A percentile compares a stretch with the other conserved stretches of the same genome.
Conservation (phyloP, 2,888 invertebrate genomes). For the Hofmannophila pseudospretella region DNA sequence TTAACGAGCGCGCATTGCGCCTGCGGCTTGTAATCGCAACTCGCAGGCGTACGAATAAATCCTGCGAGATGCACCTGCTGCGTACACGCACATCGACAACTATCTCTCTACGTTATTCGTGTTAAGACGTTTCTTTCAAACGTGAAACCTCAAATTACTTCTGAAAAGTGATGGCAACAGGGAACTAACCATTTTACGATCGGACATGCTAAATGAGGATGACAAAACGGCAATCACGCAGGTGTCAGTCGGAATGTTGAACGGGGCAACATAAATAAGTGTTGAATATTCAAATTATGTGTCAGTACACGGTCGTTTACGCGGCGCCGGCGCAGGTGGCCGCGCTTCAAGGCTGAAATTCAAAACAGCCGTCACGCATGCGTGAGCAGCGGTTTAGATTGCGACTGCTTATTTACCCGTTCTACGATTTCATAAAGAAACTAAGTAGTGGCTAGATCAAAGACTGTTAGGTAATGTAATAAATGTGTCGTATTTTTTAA, state of each 20-base stretch:
- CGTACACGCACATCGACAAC: slow-evolving; percentile 20
- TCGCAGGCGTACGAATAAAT: slow-evolving; percentile 61
- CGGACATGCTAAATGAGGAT: slow-evolving; percentile 28
- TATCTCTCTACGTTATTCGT: slow-evolving; percentile 2
- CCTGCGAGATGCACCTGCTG: slow-evolving; percentile 71
- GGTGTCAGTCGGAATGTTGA: slow-evolving; percentile 69
- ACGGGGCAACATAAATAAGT: slow-evolving; percentile 64
- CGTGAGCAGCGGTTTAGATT: slow-evolving; percentile 61
- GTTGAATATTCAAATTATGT: slow-evolving; percentile 76
- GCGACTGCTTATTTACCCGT: slow-evolving; percentile 44
- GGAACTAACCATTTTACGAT: slow-evolving; percentile 22
- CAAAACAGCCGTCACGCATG: slow-evolving; percentile 77
- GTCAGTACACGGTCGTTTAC: slow-evolving; percentile 76
- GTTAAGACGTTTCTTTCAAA: slow-evolving; percentile 3
- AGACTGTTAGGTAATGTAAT: neutral
- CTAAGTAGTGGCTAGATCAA: slow-evolving; percentile 10
- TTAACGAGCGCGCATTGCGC: slow-evolving; percentile 70
- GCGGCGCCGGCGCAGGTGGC: slow-evolving; percentile 81
- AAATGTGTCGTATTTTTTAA: neutral
- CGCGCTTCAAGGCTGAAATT: slow-evolving; percentile 78
- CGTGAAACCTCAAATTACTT: neutral
- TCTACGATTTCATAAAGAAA: slow-evolving; percentile 26
- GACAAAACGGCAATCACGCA: slow-evolving; percentile 59
- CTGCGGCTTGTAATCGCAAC: slow-evolving; percentile 52
- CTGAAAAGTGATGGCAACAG: slow-evolving; percentile 7